Conservation (phyloP, 1,140 invertebrate species). For the Frieseomelitta varia region DNA sequence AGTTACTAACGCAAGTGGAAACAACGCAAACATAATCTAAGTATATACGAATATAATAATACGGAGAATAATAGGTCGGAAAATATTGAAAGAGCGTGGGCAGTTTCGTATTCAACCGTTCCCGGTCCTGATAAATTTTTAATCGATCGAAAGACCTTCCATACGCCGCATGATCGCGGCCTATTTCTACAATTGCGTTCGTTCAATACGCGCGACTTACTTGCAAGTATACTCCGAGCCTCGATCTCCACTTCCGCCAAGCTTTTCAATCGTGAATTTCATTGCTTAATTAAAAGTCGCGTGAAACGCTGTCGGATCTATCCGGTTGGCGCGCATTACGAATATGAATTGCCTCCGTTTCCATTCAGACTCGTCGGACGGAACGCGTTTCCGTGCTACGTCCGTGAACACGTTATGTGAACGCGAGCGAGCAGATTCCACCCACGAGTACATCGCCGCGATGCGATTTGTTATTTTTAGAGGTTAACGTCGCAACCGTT, state of each 20-base stretch:
- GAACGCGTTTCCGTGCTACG: not conserved
- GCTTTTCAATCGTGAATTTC: slow-evolving; percentile 12
- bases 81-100: not conserved
- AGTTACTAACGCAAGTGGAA: not conserved
- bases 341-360: slow-evolving; percentile 4
- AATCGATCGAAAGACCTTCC: not conserved
- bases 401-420: not conserved
- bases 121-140: not conserved
- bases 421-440: not conserved
- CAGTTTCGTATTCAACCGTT: not conserved
- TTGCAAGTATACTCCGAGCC: not conserved
- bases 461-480: not conserved
- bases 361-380: not conserved
- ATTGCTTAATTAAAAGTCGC: slow-evolving; percentile 17
- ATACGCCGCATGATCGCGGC: not conserved
- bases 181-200: not conserved
- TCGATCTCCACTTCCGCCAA: not conserved
- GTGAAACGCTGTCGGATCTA: not conserved
- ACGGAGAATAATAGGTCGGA: not conserved
- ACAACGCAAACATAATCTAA: not conserved
- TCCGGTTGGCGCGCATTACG: not conserved
- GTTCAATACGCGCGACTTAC: no score
- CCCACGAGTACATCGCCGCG: not conserved
- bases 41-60: not conserved
- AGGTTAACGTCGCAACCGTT: not conserved